Conservation (phyloP, 2,888 invertebrate genomes). For the Allophyes oxyacanthae region DNA sequence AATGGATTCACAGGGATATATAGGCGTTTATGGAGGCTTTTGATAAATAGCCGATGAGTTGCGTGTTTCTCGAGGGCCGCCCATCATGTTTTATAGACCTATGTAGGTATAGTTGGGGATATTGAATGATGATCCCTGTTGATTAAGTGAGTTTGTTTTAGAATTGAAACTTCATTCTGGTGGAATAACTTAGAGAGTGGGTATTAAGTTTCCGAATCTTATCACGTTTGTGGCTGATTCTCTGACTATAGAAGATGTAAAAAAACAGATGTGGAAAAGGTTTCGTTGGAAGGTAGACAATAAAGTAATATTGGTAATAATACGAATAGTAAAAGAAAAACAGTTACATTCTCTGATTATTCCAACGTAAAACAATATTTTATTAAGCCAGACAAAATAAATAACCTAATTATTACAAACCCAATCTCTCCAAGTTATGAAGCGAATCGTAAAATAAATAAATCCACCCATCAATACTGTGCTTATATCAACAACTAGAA, state of each 20-base stretch:
- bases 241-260: neutral
- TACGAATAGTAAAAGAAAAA: too few relatives aligned
- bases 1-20: constrained; percentile 68
- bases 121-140: constrained; percentile 39
- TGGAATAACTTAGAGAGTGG: neutral
- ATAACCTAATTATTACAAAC: constrained; percentile 8
- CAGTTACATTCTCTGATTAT: too few relatives aligned
- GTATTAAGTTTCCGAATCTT: neutral
- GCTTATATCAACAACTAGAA: constrained; percentile 14
- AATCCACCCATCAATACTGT: constrained; percentile 5
- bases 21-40: constrained; percentile 51
- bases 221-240: neutral
- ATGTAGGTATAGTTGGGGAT: constrained; percentile 19
- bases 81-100: constrained; percentile 47
- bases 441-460: constrained; percentile 19
- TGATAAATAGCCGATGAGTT: constrained; percentile 77
- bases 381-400: neutral
- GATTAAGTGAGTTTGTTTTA: constrained; percentile 20
- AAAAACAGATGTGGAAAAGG: too few relatives aligned
- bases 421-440: constrained; percentile 18
- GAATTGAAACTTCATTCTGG: neutral
- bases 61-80: constrained; percentile 60
- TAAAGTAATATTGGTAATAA: too few relatives aligned
- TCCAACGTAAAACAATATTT: neutral
- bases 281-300: too few relatives aligned